phyloP scores from a whole-genome alignment of 2,888 invertebrate species.

The Tachina fera region DNA sequence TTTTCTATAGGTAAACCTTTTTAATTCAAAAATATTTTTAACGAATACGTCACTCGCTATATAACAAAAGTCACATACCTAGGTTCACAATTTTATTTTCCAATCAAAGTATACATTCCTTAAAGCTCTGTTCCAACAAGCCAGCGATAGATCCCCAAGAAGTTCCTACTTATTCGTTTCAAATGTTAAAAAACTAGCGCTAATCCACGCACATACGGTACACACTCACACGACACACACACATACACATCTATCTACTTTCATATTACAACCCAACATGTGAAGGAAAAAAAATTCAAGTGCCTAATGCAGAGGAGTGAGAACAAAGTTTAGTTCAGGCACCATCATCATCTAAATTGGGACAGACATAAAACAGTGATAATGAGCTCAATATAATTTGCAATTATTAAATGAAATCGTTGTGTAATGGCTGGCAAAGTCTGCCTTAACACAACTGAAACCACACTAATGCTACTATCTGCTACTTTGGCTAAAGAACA shows the following conservation, averaged over 20 bases:
- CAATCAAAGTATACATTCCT: constrained; percentile 37
- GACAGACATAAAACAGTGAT: constrained; percentile 74
- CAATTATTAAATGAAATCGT: constrained; percentile 82
- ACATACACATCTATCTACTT: no score
- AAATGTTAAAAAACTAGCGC: background rate
- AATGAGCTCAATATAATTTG: constrained; percentile 82
- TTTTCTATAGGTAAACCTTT: no score
- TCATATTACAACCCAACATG: background rate
- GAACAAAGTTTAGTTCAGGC: constrained; percentile 19
- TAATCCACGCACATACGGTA: no score
- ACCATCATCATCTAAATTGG: constrained; percentile 67
- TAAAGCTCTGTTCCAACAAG: constrained; percentile 22
- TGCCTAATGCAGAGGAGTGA: background rate
- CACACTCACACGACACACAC: background rate
- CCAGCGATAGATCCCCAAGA: background rate
- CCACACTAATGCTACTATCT: constrained; percentile 24
- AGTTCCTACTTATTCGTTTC: constrained; percentile 15
- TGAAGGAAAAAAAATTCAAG: background rate
- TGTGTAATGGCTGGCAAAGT: constrained; percentile 77
- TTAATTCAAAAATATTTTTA: no score
- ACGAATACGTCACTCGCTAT: no score
- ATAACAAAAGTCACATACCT: background rate
- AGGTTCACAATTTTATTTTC: background rate
- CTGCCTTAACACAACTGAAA: constrained; percentile 63
- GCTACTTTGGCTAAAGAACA: background rate